Percentiles rank a stretch among this genome's conserved stretches.
Evolutionary conservation across 2,113 vertebrate genomes (phyloP).

Genomic region (Cacatua alba): DNA sequence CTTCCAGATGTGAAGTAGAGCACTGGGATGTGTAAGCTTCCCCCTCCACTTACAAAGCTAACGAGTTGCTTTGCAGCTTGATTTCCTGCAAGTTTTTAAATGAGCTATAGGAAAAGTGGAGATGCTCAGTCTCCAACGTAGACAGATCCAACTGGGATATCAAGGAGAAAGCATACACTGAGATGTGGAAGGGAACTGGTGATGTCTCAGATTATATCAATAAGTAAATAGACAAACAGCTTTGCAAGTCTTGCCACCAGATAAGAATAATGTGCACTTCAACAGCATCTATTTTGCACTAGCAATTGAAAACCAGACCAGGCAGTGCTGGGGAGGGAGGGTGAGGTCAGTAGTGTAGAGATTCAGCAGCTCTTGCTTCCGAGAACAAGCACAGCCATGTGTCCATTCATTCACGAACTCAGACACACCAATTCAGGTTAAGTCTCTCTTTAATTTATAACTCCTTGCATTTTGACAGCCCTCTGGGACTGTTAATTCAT

Average conservation of each 20-base stretch:
- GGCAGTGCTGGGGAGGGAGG: not conserved
- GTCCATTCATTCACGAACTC: not conserved
- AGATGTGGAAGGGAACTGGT: not conserved
- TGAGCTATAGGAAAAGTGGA: not conserved
- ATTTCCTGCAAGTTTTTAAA: not conserved
- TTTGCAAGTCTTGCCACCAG: not conserved
- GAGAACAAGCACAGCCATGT: not conserved
- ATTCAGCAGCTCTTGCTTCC: not conserved
- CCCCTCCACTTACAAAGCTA: not conserved
- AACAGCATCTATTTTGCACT: not conserved
- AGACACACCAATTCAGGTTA: not conserved
- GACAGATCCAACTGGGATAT: not conserved
- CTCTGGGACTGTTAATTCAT: conserved; percentile 13
- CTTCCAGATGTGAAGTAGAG: not conserved
- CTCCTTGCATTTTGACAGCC: not conserved
- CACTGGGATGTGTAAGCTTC: not conserved
- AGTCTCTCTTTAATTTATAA: conserved; percentile 32
- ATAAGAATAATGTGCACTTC: not conserved
- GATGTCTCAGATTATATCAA: not conserved
- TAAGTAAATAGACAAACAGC: not conserved
- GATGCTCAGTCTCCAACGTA: fast-evolving
- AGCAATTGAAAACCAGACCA: not conserved
- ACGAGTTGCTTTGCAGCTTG: not conserved
- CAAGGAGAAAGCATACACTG: not conserved
- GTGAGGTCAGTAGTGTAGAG: not conserved